phyloP scores from a whole-genome alignment of 37 sponge, comb jelly and placozoan species.

The Halisarca cf. caerulea region DNA sequence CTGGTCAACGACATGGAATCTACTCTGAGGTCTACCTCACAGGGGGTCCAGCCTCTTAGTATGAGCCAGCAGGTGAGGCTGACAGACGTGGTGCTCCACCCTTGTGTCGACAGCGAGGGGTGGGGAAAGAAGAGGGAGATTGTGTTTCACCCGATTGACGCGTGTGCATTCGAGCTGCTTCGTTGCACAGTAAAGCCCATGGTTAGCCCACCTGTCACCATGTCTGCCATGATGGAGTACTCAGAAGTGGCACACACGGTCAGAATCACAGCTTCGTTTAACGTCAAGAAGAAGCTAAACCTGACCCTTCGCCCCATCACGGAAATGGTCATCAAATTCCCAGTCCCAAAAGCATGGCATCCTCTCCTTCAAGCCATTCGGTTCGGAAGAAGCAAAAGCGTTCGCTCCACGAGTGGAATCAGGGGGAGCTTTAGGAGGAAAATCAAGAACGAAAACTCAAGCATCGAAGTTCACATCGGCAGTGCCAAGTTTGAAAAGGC shows the following conservation, averaged over 20 bases:
- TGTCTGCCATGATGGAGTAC: conserved; percentile 79
- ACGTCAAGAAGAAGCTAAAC: conserved; percentile 74
- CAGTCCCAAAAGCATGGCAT: conserved; percentile 77
- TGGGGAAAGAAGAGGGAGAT: conserved; percentile 64
- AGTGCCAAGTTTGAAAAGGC: conserved; percentile 80
- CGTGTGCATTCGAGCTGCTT: conserved; percentile 79
- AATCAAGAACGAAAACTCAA: conserved; percentile 29
- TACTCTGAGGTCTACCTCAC: conserved; percentile 44
- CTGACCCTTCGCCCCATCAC: conserved; percentile 69
- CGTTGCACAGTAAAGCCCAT: conserved; percentile 72
- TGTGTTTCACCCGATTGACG: conserved; percentile 76
- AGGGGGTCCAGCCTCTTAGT: conserved; percentile 44
- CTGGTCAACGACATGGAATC: conserved; percentile 81
- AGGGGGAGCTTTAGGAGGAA: conserved; percentile 85
- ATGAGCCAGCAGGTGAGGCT: conserved; percentile 76
- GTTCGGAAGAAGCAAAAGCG: conserved; percentile 72
- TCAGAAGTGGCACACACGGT: conserved; percentile 55
- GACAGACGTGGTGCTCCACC: conserved; percentile 72
- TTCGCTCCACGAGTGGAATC: conserved; percentile 66
- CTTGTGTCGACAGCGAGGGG: conserved; percentile 67
- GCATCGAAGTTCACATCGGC: conserved; percentile 59
- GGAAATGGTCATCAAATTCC: conserved; percentile 74
- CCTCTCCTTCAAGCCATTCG: conserved; percentile 49
- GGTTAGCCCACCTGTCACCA: conserved; percentile 68
- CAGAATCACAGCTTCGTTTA: conserved; percentile 58